A percentile compares a stretch with the other conserved stretches of the same genome.
Conservation (phyloP, 2,888 invertebrate genomes). For the Tipula lateralis region DNA sequence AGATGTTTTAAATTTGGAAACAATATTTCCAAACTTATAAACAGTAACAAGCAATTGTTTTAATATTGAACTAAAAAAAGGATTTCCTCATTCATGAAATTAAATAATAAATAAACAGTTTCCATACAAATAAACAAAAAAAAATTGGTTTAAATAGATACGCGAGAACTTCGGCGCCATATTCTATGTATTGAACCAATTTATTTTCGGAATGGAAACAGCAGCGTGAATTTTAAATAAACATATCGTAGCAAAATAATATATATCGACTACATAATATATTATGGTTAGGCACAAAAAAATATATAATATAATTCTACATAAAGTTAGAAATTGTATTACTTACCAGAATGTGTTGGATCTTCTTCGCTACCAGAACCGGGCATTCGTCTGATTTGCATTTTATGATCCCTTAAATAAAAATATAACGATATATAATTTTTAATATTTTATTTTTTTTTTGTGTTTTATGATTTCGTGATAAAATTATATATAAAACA, state of each 20-base stretch:
- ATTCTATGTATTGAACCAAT: not conserved
- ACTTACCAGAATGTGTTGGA: constrained; percentile 67
- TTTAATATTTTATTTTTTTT: not conserved
- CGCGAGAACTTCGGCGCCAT: not conserved
- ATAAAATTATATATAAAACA: constrained; percentile 26
- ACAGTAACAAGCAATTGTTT: not conserved
- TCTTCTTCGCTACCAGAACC: constrained; percentile 73
- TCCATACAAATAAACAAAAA: not conserved
- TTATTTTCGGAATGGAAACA: not conserved
- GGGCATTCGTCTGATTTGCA: constrained; percentile 68
- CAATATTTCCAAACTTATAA: not conserved
- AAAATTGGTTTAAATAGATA: not conserved
- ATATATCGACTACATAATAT: not conserved
- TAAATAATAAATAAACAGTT: not conserved
- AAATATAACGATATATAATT: constrained; percentile 12
- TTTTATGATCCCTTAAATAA: constrained; percentile 71
- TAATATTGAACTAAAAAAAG: not conserved
- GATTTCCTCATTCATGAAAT: not conserved
- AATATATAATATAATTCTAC: not conserved
- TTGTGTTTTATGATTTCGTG: constrained; percentile 26
- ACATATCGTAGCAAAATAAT: not conserved
- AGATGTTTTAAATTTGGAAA: not conserved
- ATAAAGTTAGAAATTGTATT: constrained; percentile 19
- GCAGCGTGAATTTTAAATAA: constrained; percentile 13
- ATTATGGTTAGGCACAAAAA: not conserved